Base-by-base conservation (phyloP, 2,888 invertebrate species). In the Watsonalla cultraria region DNA sequence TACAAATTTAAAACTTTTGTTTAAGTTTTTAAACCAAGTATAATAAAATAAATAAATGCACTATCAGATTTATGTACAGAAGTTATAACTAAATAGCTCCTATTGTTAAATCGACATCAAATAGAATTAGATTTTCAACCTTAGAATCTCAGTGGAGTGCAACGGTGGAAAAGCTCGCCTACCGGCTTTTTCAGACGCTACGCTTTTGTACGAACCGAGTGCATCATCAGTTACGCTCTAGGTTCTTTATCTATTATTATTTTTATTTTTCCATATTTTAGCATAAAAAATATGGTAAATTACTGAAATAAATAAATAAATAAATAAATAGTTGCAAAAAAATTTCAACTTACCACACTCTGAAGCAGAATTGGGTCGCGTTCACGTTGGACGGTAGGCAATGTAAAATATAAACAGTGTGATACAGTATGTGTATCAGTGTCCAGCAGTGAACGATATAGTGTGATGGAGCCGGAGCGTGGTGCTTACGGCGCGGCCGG, bases 401-500 rank as follows among this genome's bases (percentile, higher is more conserved):
- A 71, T 66, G 65, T 66, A 70, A 64, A 66, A 70, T 72, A 68
- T 57, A 68, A 72, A 70, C 70, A 69, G 66, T 70, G 79, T 66
- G 76, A 73, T 76, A 70, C 69, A 76, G 72, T 68, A 54, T 70
- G 61, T 74, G 66, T 76, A 75, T 80, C 84, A 86, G 82, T 81
- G 82, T 83, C 81, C 84, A 80, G 78, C 70, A 72, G 74, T 72
- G 65, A 74, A 73, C 70, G 78, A 70, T 60, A 68, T 66, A 64
- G 66, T 65, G 65, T 67, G 65, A 63, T 64, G 71, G 74, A 72
- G 75, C 77, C 78, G 84, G 80, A 80, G 80, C 90, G 90, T 90
- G 84, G 75, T 84, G 77, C 81, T 84, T 76, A 77, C 80, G 89
- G 89, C 90, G 86, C 90, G 90, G 90, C 89, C 88, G 87, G 88